phyloP scores from a whole-genome alignment of 2,888 invertebrate species.

The Caenorhabditis angaria region DNA sequence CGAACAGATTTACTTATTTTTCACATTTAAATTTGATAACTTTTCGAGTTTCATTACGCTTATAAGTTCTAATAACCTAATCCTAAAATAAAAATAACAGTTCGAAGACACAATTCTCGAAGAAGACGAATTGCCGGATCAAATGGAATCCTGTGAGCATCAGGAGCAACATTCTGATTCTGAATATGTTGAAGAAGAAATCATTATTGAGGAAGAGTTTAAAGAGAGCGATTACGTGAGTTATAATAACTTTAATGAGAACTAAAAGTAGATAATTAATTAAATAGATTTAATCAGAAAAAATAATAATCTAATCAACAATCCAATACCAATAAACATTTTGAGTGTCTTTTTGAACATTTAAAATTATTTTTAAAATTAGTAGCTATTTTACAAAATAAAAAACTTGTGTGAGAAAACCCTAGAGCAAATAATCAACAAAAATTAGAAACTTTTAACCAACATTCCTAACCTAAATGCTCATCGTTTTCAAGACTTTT shows the following conservation, averaged over 20 bases:
- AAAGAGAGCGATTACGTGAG: slow-evolving; percentile 41
- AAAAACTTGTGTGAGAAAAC: no score
- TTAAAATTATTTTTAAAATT: no score
- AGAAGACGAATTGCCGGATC: slow-evolving; percentile 55
- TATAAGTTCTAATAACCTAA: background rate
- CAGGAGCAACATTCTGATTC: slow-evolving; percentile 46
- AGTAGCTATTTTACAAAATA: no score
- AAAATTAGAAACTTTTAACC: slow-evolving; percentile 9
- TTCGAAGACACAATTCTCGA: slow-evolving; percentile 57
- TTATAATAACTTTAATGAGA: background rate
- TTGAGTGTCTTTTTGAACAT: no score
- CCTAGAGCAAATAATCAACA: no score
- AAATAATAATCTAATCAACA: no score
- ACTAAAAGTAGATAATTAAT: no score
- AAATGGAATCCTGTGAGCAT: slow-evolving; percentile 50
- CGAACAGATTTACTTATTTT: background rate
- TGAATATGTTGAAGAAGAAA: slow-evolving; percentile 30
- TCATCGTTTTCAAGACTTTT: no score
- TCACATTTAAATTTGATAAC: no score
- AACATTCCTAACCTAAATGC: slow-evolving; percentile 1
- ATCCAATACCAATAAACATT: no score
- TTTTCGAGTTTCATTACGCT: no score
- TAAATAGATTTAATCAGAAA: no score
- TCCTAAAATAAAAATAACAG: slow-evolving; percentile 36
- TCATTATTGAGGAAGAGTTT: slow-evolving; percentile 30